These are phyloP conservation scores for Strix uralensis DNA, from an alignment of 2,113 vertebrate species.

Conservation along the genomic window DNA sequence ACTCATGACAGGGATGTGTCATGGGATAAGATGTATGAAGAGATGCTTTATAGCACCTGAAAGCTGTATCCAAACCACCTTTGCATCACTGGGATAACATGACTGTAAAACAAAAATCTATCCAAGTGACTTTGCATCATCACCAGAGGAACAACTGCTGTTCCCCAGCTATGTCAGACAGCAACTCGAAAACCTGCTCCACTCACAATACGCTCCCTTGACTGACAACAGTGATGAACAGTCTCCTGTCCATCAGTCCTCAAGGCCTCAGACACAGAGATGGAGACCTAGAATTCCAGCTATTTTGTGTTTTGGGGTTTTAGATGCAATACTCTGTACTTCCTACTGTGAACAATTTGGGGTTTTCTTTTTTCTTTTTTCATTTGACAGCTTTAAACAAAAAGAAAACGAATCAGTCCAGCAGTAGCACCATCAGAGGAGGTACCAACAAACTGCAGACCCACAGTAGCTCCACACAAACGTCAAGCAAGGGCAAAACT, in stretches of 20 bases:
- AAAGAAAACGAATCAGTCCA: not conserved
- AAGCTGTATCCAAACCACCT: not conserved
- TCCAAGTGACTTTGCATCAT: not conserved
- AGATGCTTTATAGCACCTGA: not conserved
- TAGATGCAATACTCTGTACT: not conserved
- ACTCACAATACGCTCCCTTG: accelerated
- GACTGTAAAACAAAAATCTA: not conserved
- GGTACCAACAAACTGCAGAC: not conserved
- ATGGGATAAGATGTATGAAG: not conserved
- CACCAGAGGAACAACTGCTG: not conserved
- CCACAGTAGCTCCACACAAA: not conserved
- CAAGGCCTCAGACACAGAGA: not conserved
- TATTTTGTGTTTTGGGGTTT: not conserved
- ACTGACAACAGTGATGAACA: not conserved
- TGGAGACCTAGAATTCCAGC: not conserved
- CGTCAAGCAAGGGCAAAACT: not conserved
- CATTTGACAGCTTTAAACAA: not conserved
- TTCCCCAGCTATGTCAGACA: not conserved
- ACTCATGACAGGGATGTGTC: not conserved
- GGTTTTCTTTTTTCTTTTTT: not conserved
- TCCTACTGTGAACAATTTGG: not conserved
- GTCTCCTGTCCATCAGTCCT: not conserved
- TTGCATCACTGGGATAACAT: not conserved
- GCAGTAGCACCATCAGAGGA: not conserved
- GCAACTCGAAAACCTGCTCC: not conserved